Percentiles rank a stretch among this genome's conserved stretches.
These are phyloP conservation scores for Siniperca undulata DNA, from an alignment of 2,797 vertebrate species.

Conservation along the genomic window DNA sequence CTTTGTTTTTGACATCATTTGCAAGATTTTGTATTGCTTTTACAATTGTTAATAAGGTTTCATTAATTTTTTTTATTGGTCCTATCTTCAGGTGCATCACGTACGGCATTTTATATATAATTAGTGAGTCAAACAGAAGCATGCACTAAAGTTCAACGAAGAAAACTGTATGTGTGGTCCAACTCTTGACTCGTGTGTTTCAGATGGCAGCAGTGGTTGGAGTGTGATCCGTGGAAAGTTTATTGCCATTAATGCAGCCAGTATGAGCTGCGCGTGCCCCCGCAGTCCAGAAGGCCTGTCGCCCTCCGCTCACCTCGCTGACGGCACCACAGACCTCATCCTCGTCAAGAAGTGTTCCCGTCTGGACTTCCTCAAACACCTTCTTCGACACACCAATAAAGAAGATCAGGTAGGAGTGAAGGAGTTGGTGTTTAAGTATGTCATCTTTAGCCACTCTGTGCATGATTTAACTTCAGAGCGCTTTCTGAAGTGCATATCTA, in stretches of 20 bases:
- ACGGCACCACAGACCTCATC: constrained; percentile 95
- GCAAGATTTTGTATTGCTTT: too few species aligned
- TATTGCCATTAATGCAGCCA: constrained; percentile 93
- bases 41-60: background rate
- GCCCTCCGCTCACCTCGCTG: constrained; percentile 93
- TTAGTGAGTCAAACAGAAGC: background rate
- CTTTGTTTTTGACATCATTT: background rate
- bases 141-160: background rate
- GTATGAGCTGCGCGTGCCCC: constrained; percentile 95
- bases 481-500: constrained; percentile 7
- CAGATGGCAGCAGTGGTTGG: constrained; percentile 83
- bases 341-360: constrained; percentile 95
- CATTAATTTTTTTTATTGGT: background rate
- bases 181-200: constrained; percentile 8
- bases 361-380: constrained; percentile 91
- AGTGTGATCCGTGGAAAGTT: constrained; percentile 90
- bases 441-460: background rate
- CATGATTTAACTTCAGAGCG: background rate
- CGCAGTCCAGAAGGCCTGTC: constrained; percentile 93
- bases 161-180: background rate
- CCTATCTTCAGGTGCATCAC: background rate
- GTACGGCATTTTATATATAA: background rate
- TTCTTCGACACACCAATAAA: constrained; percentile 92
- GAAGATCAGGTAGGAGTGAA: constrained; percentile 90
- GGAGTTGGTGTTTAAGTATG: background rate